Evolutionary conservation across 2,888 invertebrate species (phyloP).

Genomic region (Pyrgus malvae): DNA sequence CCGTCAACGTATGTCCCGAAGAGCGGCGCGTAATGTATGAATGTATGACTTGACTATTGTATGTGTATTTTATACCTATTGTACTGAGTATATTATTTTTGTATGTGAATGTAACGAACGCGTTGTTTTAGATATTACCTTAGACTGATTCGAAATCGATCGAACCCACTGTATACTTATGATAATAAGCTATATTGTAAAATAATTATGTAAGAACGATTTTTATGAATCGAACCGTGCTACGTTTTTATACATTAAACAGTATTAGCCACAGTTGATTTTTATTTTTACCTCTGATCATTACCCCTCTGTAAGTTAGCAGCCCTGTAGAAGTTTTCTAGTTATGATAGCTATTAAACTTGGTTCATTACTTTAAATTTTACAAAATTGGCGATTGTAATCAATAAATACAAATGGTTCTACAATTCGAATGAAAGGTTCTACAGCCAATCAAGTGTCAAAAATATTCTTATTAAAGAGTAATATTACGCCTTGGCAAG

Average conservation of each 20-base stretch:
- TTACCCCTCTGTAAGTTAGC: no score
- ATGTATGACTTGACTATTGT: not conserved
- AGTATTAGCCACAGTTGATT: conserved; percentile 33
- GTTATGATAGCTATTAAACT: no score
- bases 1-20: no score
- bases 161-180: conserved; percentile 17
- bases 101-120: conserved; percentile 16
- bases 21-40: no score
- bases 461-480: no score
- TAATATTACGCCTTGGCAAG: no score
- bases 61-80: conserved; percentile 20
- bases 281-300: conserved; percentile 11
- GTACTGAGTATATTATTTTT: conserved; percentile 26
- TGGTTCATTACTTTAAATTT: no score
- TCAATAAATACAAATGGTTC: no score
- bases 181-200: conserved; percentile 20
- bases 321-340: no score
- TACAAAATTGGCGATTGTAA: no score
- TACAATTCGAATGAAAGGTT: no score
- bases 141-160: conserved; percentile 20
- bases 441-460: no score
- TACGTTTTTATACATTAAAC: conserved; percentile 36
- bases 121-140: conserved; percentile 5
- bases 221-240: conserved; percentile 9
- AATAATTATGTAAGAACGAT: conserved; percentile 14